These are phyloP conservation scores for Metacarcinus magister DNA, from an alignment of 2,888 invertebrate genomes.

Conservation along the genomic window DNA sequence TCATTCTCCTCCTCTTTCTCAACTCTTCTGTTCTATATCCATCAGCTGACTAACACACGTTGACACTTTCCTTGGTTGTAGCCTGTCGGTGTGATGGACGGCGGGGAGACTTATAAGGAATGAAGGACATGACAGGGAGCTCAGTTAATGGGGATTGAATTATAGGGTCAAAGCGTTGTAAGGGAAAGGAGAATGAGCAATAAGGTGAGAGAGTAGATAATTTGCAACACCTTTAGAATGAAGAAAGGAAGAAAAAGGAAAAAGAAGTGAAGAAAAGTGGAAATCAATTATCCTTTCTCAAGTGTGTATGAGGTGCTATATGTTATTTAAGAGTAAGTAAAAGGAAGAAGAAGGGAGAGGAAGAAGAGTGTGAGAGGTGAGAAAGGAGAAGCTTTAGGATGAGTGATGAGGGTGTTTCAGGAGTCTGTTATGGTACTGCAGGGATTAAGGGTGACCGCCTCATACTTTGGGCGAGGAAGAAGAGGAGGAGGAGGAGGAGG, in stretches of 20 bases:
- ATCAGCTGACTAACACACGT: background rate
- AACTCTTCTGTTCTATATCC: background rate
- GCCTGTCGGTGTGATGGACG: background rate
- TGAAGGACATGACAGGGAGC: too few relatives aligned
- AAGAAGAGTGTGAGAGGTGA: background rate
- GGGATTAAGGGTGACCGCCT: constrained; percentile 13
- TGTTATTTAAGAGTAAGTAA: too few relatives aligned
- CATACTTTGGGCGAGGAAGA: background rate
- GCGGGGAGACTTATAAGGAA: background rate
- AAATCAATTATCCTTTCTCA: too few relatives aligned
- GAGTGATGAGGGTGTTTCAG: background rate
- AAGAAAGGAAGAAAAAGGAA: too few relatives aligned
- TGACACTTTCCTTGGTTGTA: background rate
- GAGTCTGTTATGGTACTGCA: background rate
- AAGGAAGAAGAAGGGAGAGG: background rate
- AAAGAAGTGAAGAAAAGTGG: too few relatives aligned
- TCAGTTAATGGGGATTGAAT: too few relatives aligned
- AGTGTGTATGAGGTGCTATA: too few relatives aligned
- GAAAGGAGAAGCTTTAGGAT: background rate
- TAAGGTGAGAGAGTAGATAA: too few relatives aligned
- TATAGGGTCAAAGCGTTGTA: too few relatives aligned
- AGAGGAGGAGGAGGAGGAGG: background rate
- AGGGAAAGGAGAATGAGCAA: too few relatives aligned
- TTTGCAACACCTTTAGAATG: too few relatives aligned
- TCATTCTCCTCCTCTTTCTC: background rate